A percentile compares a stretch with the other conserved stretches of the same genome.
Evolutionary conservation across 2,888 invertebrate genomes (phyloP).

Genomic region (Bombyx huttoni): DNA sequence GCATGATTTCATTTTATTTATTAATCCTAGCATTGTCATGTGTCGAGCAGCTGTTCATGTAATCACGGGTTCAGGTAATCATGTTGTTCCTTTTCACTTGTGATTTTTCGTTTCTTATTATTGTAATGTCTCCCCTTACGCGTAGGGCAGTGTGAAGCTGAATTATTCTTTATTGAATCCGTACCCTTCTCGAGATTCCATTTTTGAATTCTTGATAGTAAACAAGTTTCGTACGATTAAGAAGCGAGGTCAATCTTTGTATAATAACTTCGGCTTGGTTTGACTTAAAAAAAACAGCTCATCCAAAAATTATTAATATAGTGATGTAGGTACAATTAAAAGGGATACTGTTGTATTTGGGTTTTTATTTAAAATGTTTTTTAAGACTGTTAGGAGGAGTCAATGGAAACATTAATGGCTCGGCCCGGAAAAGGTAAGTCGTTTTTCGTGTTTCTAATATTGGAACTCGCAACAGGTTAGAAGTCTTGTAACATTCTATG

Average conservation of each 20-base stretch:
- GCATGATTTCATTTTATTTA: constrained; percentile 34
- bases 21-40: constrained; percentile 58
- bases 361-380: no score
- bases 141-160: constrained; percentile 49
- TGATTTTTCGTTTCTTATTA: constrained; percentile 54
- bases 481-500: no score
- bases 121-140: constrained; percentile 56
- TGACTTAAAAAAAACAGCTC: no score
- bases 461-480: no score
- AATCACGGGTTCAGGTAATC: constrained; percentile 53
- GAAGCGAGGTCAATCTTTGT: background rate
- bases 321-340: no score
- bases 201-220: constrained; percentile 44
- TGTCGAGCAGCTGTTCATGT: constrained; percentile 52
- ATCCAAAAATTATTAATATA: no score
- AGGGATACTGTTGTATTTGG: no score
- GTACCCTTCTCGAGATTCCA: constrained; percentile 54
- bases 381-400: no score
- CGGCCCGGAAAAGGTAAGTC: no score
- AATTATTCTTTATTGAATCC: constrained; percentile 44
- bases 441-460: no score
- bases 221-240: constrained; percentile 41
- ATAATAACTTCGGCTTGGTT: background rate
- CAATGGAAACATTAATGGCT: no score
- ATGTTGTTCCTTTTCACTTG: constrained; percentile 44